A percentile compares a stretch with the other conserved stretches of the same genome.
Evolutionary conservation across 2,888 invertebrate species (phyloP).

Genomic region (Caenorhabditis doughertyi): DNA sequence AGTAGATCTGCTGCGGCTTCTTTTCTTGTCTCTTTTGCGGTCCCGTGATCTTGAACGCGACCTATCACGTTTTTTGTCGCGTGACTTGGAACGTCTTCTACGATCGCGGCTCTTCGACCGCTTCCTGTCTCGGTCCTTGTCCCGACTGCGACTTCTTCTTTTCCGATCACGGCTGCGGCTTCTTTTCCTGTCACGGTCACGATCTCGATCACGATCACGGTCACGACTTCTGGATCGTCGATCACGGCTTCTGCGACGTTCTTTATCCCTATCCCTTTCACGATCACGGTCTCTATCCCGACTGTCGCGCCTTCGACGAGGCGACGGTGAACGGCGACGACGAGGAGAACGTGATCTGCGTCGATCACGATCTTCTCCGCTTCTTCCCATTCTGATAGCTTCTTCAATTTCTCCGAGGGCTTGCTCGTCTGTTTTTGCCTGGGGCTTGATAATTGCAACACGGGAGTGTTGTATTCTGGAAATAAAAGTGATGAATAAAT

Average conservation of each 20-base stretch:
- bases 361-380: constrained; percentile 49
- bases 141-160: constrained; percentile 45
- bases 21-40: constrained; percentile 52
- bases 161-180: constrained; percentile 50
- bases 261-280: constrained; percentile 59
- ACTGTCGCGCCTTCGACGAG: constrained; percentile 52
- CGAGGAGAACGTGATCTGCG: constrained; percentile 69
- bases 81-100: constrained; percentile 56
- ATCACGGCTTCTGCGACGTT: constrained; percentile 48
- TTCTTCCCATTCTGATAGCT: constrained; percentile 90
- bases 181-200: constrained; percentile 51
- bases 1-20: constrained; percentile 50
- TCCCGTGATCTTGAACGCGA: constrained; percentile 62
- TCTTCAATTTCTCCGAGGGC: constrained; percentile 96
- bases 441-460: constrained; percentile 91
- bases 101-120: constrained; percentile 62
- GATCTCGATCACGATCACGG: constrained; percentile 68
- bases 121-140: constrained; percentile 44
- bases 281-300: constrained; percentile 50
- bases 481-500: too few species aligned
- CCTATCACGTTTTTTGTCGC: constrained; percentile 67
- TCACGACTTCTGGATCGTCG: constrained; percentile 39
- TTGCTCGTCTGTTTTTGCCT: constrained; percentile 95
- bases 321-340: constrained; percentile 70
- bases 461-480: constrained; percentile 91